Conservation (phyloP, 2,888 invertebrate genomes). For the Aporophyla nigra region DNA sequence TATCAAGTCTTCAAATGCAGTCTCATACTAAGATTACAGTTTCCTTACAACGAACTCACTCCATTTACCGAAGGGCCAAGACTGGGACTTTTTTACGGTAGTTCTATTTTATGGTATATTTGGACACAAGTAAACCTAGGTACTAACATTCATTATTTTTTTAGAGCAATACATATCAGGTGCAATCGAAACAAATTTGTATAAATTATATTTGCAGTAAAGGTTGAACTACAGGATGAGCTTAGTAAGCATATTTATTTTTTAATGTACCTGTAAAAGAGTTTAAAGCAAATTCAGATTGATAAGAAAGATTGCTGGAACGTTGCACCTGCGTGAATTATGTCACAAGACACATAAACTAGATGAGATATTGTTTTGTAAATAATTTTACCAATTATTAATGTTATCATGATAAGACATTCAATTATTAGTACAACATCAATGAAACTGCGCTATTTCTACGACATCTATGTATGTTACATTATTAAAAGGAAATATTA, state of each 20-base stretch:
- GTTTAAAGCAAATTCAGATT: not conserved
- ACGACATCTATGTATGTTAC: constrained; percentile 38
- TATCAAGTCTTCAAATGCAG: constrained; percentile 54
- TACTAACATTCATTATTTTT: constrained; percentile 5
- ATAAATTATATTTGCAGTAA: not conserved
- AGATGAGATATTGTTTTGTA: constrained; percentile 1
- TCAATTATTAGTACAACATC: constrained; percentile 44
- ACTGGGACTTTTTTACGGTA: not conserved
- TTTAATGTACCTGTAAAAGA: constrained; percentile 1
- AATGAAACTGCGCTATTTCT: constrained; percentile 53
- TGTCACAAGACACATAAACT: not conserved
- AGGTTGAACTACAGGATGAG: not conserved
- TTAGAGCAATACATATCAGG: not conserved
- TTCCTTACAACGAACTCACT: constrained; percentile 19
- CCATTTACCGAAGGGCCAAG: constrained; percentile 24
- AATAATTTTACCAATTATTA: constrained; percentile 37
- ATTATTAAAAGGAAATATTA: constrained; percentile 27
- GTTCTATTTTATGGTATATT: not conserved
- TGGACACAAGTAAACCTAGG: constrained; percentile 8
- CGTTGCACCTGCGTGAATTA: not conserved
- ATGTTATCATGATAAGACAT: constrained; percentile 46
- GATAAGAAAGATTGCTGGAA: not conserved
- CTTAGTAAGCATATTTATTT: not conserved
- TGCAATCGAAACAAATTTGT: not conserved
- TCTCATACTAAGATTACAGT: constrained; percentile 34